A percentile compares a stretch with the other conserved stretches of the same genome.
Evolutionary conservation across 1,140 invertebrate genomes (phyloP).

Genomic region (Drosophila auraria): DNA sequence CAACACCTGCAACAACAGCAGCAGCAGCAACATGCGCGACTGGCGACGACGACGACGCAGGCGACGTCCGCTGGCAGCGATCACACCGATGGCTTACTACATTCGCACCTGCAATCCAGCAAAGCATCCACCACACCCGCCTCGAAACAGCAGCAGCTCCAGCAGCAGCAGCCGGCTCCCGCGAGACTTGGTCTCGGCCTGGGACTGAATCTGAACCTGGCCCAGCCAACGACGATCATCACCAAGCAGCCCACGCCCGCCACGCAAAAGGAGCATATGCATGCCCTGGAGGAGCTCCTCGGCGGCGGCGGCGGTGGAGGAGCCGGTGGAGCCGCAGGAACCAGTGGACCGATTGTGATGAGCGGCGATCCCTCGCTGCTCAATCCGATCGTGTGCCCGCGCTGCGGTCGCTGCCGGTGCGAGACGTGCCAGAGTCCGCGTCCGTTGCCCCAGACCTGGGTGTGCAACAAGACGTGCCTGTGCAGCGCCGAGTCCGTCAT

Average conservation of each 20-base stretch:
- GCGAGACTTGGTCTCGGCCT: conserved; percentile 19
- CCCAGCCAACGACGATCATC: conserved; percentile 80
- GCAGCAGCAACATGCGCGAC: conserved; percentile 59
- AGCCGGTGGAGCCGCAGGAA: conserved; percentile 31
- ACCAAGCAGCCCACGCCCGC: conserved; percentile 87
- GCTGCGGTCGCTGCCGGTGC: conserved; percentile 94
- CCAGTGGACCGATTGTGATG: conserved; percentile 65
- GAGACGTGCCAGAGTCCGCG: conserved; percentile 93
- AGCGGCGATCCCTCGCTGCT: conserved; percentile 64
- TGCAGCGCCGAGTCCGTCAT: conserved; percentile 94
- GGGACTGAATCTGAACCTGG: conserved; percentile 14
- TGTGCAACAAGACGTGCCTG: conserved; percentile 94
- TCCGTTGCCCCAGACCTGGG: conserved; percentile 93
- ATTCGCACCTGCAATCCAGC: conserved; percentile 72
- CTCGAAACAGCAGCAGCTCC: conserved; percentile 55
- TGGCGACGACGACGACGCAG: conserved; percentile 60
- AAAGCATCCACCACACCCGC: conserved; percentile 58
- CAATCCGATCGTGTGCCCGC: conserved; percentile 92
- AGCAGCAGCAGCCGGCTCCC: conserved; percentile 23
- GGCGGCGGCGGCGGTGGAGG: conserved; percentile 24
- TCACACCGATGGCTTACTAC: conserved; percentile 80
- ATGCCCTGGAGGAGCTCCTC: conserved; percentile 74
- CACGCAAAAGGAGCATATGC: conserved; percentile 86
- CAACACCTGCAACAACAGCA: conserved; percentile 23
- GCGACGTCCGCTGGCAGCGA: conserved; percentile 57